Evolutionary conservation across 2,888 invertebrate species (phyloP), one percentile per base, ranked within the genome.

Genomic region (Therioaphis trifolii): DNA sequence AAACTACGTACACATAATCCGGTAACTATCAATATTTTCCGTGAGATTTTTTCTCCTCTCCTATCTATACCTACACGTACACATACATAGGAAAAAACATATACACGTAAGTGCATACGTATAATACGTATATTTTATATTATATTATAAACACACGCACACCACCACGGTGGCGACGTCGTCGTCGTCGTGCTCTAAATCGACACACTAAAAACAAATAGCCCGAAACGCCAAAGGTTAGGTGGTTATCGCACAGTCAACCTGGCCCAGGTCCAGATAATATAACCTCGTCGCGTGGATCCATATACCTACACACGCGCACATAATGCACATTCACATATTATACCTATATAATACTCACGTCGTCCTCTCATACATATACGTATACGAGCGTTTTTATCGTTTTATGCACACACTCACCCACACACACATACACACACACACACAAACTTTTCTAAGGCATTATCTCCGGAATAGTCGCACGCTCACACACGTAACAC

Each of bases 241-340:
- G 40, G 40, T 21, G 40, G 68, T 71, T 71, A 71, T 71, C 79
- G 58, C 55, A 4, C 4, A 21, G 49, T 66, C 21, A 11, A 71
- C 29, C 71, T 61, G 80, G 71, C 61, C 61, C 80, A 21, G 72
- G 80, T 72, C 71, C 80, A 72, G 71, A 80, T 66, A 2, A n/a
- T 35, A 29, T 72, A 71, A 80, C 27, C 68, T 29, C 21, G 14
- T 4, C 15, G 66, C 9, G 2, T 40, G 18, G 29, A n/a, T 61
- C 9, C 18, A 15, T 43, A 29, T 7, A 52, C 40, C 27, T 18
- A 43, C 43, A 35, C 35, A 35, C 35, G 7, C 35, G 7, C 35
- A 35, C 68, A 7, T 43, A n/a, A n/a, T n/a, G n/a, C n/a, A n/a
- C n/a, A n/a, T n/a, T n/a, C n/a, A n/a, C n/a, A n/a, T n/a, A n/a